Percentiles rank a stretch among this genome's conserved stretches.
Evolutionary conservation across 2,113 vertebrate species (phyloP).

Genomic region (Penelope pileata): DNA sequence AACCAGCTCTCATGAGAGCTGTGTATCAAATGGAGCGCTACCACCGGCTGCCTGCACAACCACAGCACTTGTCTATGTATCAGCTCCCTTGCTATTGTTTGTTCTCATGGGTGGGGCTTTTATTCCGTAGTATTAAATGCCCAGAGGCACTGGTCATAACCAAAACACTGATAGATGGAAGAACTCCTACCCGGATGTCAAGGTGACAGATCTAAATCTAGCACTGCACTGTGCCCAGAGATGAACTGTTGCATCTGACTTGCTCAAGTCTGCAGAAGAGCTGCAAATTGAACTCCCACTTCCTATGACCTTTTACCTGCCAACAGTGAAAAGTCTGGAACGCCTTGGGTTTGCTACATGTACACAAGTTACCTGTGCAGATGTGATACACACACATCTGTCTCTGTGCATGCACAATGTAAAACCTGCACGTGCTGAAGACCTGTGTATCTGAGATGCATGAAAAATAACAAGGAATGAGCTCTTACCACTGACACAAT

Average conservation of each 20-base stretch:
- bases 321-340: background rate
- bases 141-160: background rate
- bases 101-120: fast-evolving
- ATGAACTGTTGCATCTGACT: background rate
- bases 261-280: background rate
- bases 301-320: background rate
- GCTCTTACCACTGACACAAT: background rate
- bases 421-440: background rate
- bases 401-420: fast-evolving
- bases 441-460: fast-evolving
- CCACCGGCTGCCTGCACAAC: background rate
- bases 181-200: background rate
- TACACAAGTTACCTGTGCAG: too few relatives aligned
- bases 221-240: background rate
- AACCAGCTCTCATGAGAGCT: background rate
- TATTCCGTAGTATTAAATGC: fast-evolving
- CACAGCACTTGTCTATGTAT: fast-evolving
- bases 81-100: background rate
- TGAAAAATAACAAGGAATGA: background rate
- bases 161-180: background rate
- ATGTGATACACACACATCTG: background rate
- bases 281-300: background rate
- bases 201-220: fast-evolving
- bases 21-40: fast-evolving
- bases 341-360: fast-evolving